These are phyloP conservation scores for Bujurquina vittata DNA, from an alignment of 2,113 vertebrate species.

Conservation along the genomic window DNA sequence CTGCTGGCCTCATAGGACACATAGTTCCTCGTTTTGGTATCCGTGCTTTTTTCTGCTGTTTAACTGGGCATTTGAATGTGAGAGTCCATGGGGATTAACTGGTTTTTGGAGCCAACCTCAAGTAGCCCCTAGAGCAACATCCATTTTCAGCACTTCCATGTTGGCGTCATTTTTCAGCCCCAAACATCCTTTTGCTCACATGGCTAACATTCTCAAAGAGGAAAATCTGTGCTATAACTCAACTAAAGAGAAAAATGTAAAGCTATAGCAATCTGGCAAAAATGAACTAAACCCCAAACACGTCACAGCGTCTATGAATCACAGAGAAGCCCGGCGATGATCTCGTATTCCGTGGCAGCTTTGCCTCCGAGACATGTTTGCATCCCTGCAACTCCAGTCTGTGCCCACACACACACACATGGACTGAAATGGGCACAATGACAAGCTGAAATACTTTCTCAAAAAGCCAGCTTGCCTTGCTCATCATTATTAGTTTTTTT, in stretches of 20 bases:
- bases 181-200: not conserved
- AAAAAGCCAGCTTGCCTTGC: constrained; percentile 23
- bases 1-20: not conserved
- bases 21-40: too few species aligned
- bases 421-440: not conserved
- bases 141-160: not conserved
- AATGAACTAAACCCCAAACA: not conserved
- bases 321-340: not conserved
- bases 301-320: not conserved
- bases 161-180: not conserved
- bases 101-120: not conserved
- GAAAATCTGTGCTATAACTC: not conserved
- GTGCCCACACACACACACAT: not conserved
- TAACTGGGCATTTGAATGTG: not conserved
- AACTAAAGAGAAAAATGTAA: not conserved
- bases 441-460: constrained; percentile 15
- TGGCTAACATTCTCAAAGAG: not conserved
- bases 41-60: not conserved
- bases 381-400: constrained; percentile 16
- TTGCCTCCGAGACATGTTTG: constrained; percentile 41
- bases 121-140: not conserved
- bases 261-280: not conserved
- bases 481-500: constrained; percentile 13
- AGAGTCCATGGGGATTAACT: not conserved
- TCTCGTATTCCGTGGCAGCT: not conserved